These are phyloP conservation scores for Myotis vivesi DNA, from an alignment of 2,797 vertebrate genomes.

Conservation along the genomic window DNA sequence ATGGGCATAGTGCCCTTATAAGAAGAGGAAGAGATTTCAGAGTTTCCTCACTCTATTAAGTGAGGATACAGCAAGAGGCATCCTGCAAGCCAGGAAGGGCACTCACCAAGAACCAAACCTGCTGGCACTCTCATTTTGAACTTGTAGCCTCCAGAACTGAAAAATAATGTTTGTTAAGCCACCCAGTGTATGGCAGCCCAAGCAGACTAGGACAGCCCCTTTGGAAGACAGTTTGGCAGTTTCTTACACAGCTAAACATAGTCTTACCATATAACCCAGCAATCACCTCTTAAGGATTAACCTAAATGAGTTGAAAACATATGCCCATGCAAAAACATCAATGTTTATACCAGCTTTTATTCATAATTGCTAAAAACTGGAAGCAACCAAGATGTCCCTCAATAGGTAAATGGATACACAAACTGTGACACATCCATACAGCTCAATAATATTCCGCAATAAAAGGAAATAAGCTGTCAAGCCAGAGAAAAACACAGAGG, in stretches of 20 bases:
- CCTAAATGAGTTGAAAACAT: conserved; percentile 1
- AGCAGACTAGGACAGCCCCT: background rate
- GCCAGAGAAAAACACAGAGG: background rate
- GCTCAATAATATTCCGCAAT: background rate
- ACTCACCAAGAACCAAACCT: background rate
- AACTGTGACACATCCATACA: background rate
- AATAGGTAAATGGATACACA: conserved; percentile 1
- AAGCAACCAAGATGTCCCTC: background rate
- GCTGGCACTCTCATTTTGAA: background rate
- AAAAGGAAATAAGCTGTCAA: conserved; percentile 32
- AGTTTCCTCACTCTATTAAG: background rate
- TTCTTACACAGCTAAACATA: conserved; percentile 5
- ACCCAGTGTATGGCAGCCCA: background rate
- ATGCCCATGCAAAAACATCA: background rate
- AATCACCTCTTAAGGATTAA: background rate
- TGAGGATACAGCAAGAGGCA: background rate
- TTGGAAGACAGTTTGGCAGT: conserved; percentile 18
- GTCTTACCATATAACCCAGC: background rate
- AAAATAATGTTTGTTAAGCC: background rate
- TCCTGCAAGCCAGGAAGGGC: background rate
- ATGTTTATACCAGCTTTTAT: conserved; percentile 25
- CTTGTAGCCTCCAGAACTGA: background rate
- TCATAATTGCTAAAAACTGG: conserved; percentile 2
- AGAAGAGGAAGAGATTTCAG: background rate
- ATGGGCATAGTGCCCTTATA: background rate